These are phyloP conservation scores for Enteromius afrohamiltoni DNA, from an alignment of 2,797 vertebrate species.

Conservation along the genomic window DNA sequence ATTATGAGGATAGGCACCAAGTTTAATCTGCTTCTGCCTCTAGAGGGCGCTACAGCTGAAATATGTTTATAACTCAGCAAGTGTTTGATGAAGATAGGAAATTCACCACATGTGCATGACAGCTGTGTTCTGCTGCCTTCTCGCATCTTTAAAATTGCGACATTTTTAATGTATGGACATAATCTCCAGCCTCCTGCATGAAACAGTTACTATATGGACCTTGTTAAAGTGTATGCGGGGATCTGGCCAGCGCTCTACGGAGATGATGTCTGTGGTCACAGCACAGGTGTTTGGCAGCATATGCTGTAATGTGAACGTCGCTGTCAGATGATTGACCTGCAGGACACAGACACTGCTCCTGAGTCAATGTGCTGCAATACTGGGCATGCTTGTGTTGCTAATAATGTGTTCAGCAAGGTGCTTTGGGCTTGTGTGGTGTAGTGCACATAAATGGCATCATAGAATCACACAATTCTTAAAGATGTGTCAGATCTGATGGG, in stretches of 20 bases:
- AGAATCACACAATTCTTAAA: neutral
- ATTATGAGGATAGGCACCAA: neutral
- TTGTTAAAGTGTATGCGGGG: neutral
- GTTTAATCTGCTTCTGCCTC: neutral
- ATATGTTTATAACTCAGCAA: neutral
- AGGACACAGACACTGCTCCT: conserved; percentile 25
- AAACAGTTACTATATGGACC: neutral
- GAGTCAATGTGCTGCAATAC: conserved; percentile 62
- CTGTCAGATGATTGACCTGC: neutral
- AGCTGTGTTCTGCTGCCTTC: neutral
- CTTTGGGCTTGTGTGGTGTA: neutral
- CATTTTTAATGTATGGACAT: neutral
- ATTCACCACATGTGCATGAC: neutral
- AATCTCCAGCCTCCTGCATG: neutral
- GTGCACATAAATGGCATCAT: neutral
- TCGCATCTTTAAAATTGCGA: neutral
- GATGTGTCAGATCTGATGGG: neutral
- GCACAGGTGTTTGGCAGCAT: conserved; percentile 39
- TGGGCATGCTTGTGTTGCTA: neutral
- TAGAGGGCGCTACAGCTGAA: neutral
- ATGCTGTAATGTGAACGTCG: conserved; percentile 76
- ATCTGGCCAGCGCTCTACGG: neutral
- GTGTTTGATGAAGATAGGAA: neutral
- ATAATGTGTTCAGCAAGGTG: neutral
- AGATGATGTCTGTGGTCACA: conserved; percentile 1